These are phyloP conservation scores for Acanthochromis polyacanthus DNA, from an alignment of 2,113 vertebrate species.

Conservation along the genomic window DNA sequence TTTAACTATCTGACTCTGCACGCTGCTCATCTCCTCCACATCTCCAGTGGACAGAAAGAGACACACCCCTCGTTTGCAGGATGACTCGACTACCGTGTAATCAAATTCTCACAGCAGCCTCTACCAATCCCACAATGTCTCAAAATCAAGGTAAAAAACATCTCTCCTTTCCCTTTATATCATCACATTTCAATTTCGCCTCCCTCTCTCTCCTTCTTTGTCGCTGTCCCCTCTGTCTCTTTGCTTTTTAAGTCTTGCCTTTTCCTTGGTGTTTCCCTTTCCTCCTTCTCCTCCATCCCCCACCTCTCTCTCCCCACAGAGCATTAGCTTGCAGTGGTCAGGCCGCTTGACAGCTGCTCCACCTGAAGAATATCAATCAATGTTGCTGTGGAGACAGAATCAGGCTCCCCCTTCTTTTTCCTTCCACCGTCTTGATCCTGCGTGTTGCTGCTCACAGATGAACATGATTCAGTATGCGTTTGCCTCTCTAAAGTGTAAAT, in stretches of 20 bases:
- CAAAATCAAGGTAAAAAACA: constrained; percentile 25
- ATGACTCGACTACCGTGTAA: constrained; percentile 26
- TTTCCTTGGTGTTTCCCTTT: constrained; percentile 56
- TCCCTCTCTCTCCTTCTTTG: constrained; percentile 32
- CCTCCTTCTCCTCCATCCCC: background rate
- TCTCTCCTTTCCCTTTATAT: constrained; percentile 26
- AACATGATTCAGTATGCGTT: constrained; percentile 37
- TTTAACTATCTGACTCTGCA: constrained; percentile 11
- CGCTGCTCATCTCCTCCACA: constrained; percentile 6
- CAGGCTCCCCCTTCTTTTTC: constrained; percentile 33
- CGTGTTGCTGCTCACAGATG: background rate
- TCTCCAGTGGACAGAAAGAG: constrained; percentile 13
- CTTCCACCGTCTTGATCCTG: background rate
- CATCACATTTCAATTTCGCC: constrained; percentile 36
- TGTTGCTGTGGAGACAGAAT: constrained; percentile 89
- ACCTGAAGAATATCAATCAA: constrained; percentile 90
- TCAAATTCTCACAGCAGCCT: constrained; percentile 37
- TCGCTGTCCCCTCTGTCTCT: constrained; percentile 39
- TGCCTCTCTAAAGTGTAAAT: constrained; percentile 31
- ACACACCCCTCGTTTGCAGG: constrained; percentile 36
- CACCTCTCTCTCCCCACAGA: constrained; percentile 70
- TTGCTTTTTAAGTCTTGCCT: constrained; percentile 56
- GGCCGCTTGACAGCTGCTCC: constrained; percentile 83
- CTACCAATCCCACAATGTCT: constrained; percentile 24
- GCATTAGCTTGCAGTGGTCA: constrained; percentile 84